Evolutionary conservation across 1,140 invertebrate species (phyloP), one percentile per base, ranked within the genome.

Genomic region (Macrotrachela quadricornifera): DNA sequence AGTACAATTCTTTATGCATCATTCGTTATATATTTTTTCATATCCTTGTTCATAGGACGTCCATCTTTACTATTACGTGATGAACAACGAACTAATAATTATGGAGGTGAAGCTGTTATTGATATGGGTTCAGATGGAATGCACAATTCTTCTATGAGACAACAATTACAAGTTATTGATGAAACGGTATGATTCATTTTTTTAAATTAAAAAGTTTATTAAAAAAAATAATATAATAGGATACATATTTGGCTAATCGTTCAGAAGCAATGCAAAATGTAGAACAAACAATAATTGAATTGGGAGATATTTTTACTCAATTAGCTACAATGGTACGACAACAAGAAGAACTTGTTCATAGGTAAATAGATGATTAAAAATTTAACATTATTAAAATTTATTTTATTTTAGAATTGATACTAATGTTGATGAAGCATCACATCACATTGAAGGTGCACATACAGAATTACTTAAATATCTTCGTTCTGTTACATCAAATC

Each of bases 201-300:
- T 44, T 15, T 15, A 3, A 6, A 42, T 42, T 12, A 11, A 11
- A n/a, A 42, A 11, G 10, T 44, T 44, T 10, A 4, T 16, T 44
- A 1, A 11, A n/a, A n/a, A 3, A 11, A n/a, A 16, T 13, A 13
- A n/a, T 41, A 41, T 13, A 6, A 41, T 11, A 79, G 76, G 85
- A 91, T 63, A 74, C 79, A 18, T 95, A 94, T 73, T 76, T 94
- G 18, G 81, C 85, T 63, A 83, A 81, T 64, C 75, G 92, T 60
- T 86, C 86, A 39, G 86, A 92, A 65, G 90, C 90, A 0, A 96
- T 99, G 88, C 86, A 95, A 67, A 94, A 85, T 67, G 96, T 99
- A 63, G 92, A 99, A 71, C 86, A 85, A 12, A 97, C 91, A 36
- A 97, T 99, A 63, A 86, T 96, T 14, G 92, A 99, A 72, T 71